Conservation (phyloP, 2,888 invertebrate species). For the Ochlodes sylvanus region DNA sequence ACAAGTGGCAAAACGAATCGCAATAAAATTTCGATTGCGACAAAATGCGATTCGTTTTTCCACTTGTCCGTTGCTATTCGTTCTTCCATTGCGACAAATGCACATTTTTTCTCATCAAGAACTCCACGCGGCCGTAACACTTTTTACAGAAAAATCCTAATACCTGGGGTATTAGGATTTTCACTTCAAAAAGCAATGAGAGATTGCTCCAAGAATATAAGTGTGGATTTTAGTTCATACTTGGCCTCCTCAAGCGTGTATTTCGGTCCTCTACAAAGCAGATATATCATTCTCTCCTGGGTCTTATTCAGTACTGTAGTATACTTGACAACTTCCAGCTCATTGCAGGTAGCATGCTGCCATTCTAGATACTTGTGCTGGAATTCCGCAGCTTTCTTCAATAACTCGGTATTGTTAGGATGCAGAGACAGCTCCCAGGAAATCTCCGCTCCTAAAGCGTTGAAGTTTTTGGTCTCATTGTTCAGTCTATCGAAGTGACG, state of each 20-base stretch:
- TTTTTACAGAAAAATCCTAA: too few relatives aligned
- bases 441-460: slow-evolving; percentile 64
- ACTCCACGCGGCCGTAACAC: too few relatives aligned
- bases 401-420: slow-evolving; percentile 56
- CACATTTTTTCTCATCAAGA: too few relatives aligned
- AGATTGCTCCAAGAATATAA: too few relatives aligned
- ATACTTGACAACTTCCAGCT: slow-evolving; percentile 53
- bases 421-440: slow-evolving; percentile 70
- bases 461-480: slow-evolving; percentile 58
- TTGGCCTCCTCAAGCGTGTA: slow-evolving; percentile 82
- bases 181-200: too few relatives aligned
- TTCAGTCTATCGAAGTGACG: slow-evolving; percentile 62
- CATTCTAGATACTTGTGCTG: slow-evolving; percentile 61
- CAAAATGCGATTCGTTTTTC: too few relatives aligned
- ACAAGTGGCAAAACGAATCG: too few relatives aligned
- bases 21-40: too few relatives aligned
- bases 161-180: too few relatives aligned
- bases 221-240: slow-evolving; percentile 55
- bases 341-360: slow-evolving; percentile 61
- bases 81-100: too few relatives aligned
- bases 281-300: slow-evolving; percentile 82
- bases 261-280: slow-evolving; percentile 87
- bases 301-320: slow-evolving; percentile 58
- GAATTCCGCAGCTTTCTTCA: slow-evolving; percentile 54
- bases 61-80: too few relatives aligned